Evolutionary conservation across 23 tunicate genomes (phyloP).

Genomic region (Diplosoma virens): DNA sequence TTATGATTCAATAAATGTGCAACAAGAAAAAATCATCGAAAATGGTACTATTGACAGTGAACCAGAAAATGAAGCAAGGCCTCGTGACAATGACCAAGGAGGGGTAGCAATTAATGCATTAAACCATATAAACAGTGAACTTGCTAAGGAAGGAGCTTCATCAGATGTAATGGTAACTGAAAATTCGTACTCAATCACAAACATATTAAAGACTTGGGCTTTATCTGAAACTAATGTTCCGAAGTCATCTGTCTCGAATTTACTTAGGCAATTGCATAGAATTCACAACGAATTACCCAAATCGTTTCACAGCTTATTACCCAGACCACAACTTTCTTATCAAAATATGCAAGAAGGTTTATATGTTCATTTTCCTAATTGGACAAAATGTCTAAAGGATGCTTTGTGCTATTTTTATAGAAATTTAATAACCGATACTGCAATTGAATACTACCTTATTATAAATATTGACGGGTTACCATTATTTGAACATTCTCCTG

Average conservation of each 20-base stretch:
- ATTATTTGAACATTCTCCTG: constrained; percentile 42
- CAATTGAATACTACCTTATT: constrained; percentile 2
- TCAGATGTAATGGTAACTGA: too few species aligned
- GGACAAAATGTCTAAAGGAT: constrained; percentile 19
- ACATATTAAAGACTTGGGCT: constrained; percentile 35
- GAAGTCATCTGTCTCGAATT: constrained; percentile 23
- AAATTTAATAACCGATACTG: background rate
- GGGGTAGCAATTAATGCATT: too few species aligned
- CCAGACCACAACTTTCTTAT: constrained; percentile 13
- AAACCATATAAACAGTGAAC: too few species aligned
- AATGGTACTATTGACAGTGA: too few species aligned
- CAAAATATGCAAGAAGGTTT: constrained; percentile 20
- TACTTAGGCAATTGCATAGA: constrained; percentile 14
- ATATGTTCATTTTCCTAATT: constrained; percentile 49
- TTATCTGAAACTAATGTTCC: constrained; percentile 44
- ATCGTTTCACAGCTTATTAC: constrained; percentile 15
- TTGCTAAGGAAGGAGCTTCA: too few species aligned
- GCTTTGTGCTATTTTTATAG: background rate
- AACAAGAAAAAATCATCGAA: too few species aligned
- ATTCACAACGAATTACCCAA: constrained; percentile 33
- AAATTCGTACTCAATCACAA: too few species aligned
- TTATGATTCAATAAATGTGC: too few species aligned
- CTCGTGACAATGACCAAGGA: too few species aligned
- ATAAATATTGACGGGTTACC: constrained; percentile 61
- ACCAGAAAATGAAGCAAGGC: too few species aligned